Percentiles rank a stretch among this genome's conserved stretches.
These are phyloP conservation scores for Drosophila asahinai DNA, from an alignment of 1,140 invertebrate genomes.

Conservation along the genomic window DNA sequence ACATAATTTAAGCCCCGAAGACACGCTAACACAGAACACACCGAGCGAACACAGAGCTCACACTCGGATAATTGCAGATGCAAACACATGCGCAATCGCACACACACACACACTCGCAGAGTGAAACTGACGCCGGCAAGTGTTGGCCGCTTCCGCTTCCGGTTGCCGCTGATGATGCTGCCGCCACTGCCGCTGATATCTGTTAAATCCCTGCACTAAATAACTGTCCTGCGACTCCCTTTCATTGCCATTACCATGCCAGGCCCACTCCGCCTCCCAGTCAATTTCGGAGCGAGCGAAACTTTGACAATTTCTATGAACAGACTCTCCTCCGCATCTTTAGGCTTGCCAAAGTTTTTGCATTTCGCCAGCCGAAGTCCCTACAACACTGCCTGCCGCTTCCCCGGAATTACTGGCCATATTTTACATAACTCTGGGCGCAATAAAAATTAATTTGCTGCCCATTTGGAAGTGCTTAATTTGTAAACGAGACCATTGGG, in stretches of 20 bases:
- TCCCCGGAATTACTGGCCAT: constrained; percentile 40
- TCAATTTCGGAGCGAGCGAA: constrained; percentile 46
- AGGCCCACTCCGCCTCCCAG: constrained; percentile 12
- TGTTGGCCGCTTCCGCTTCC: constrained; percentile 72
- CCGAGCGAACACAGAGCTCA: constrained; percentile 1
- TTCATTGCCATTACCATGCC: neutral
- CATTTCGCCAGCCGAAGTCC: constrained; percentile 52
- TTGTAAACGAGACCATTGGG: constrained; percentile 81
- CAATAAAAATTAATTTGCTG: constrained; percentile 84
- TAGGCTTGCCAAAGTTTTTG: constrained; percentile 64
- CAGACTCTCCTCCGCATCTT: constrained; percentile 19
- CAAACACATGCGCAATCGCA: constrained; percentile 18
- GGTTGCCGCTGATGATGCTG: constrained; percentile 47
- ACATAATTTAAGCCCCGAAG: constrained; percentile 64
- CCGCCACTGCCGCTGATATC: constrained; percentile 43
- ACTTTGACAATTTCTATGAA: constrained; percentile 76
- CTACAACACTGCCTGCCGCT: neutral
- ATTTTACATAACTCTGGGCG: constrained; percentile 80
- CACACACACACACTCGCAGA: constrained; percentile 5
- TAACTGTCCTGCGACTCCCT: constrained; percentile 51
- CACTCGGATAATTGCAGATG: constrained; percentile 27
- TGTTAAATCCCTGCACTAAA: constrained; percentile 74
- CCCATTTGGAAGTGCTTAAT: constrained; percentile 82
- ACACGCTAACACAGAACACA: constrained; percentile 22
- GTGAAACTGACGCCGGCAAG: constrained; percentile 41